Evolutionary conservation across 1,140 invertebrate species (phyloP), one percentile per base, ranked within the genome.

Genomic region (Wasmannia auropunctata): DNA sequence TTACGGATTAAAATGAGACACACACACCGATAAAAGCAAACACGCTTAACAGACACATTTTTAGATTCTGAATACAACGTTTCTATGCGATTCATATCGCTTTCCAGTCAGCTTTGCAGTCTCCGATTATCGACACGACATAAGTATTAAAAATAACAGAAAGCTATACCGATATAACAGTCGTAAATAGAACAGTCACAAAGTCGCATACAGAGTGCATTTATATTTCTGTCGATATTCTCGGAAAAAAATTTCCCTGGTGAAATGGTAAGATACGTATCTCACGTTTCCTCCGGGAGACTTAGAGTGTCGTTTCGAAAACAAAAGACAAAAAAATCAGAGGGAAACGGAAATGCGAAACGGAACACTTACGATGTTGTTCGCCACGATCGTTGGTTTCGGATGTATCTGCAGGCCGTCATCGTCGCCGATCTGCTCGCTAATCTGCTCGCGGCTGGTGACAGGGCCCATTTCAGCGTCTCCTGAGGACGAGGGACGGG

Each of bases 361-460:
- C 11, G n/a, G 19, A 22, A 22, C 8, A 63, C 62, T 37, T 40
- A 65, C 62, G 34, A 92, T 79, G 19, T 92, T 91, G 54, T 92
- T 91, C 22, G 87, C 81, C 62, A 74, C 10, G 51, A 69, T 37
- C 85, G 79, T 90, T 28, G 91, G 76, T 79, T 91, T 93, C 7
- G 94, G 74, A 63, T 93, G 90, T 85, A 94, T 94, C 60, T 95
- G 92, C 88, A 95, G 92, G 91, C 94, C 95, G 60, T 94, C 93
- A 69, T 95, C 94, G 62, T 94, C 94, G 74, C 91, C 94, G 72
- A 93, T 88, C 88, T 93, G 93, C 77, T 95, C 94, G 72, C 92
- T 93, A 80, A 92, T 93, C 46, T 95, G 94, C 65, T 95, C 94
- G 51, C 92, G 94, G 87, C 95, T 95, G 89, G 92, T 95, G 74